Conservation (phyloP, 2,888 invertebrate genomes). For the Leptothorax acervorum region DNA sequence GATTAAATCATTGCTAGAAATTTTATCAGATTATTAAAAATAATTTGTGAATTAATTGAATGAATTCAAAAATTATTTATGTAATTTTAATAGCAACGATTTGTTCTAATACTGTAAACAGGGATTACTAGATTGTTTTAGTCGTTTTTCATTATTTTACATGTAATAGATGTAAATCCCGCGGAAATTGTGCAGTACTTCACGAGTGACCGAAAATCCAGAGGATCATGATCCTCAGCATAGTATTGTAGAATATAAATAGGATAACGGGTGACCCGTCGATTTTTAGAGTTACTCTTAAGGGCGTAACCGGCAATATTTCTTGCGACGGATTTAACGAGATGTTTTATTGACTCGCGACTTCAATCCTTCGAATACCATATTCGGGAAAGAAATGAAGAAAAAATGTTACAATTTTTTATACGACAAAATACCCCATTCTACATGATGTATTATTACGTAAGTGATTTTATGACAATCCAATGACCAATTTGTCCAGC, state of each 20-base stretch:
- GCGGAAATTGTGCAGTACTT: constrained; percentile 1
- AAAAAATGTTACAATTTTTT: background rate
- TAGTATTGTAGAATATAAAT: constrained; percentile 68
- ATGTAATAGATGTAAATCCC: background rate
- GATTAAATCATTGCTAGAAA: background rate
- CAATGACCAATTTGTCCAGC: constrained; percentile 7
- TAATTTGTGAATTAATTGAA: background rate
- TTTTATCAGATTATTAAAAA: background rate
- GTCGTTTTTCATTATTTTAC: background rate
- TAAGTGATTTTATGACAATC: constrained; percentile 11
- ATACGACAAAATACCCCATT: background rate
- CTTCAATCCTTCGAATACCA: constrained; percentile 6
- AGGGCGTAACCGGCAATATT: constrained; percentile 19
- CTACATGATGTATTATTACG: background rate
- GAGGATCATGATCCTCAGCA: constrained; percentile 36
- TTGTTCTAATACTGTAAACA: background rate
- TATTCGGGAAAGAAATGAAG: background rate
- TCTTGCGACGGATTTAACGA: constrained; percentile 23
- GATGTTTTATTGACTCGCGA: constrained; percentile 27
- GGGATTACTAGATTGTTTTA: background rate
- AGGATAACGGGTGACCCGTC: constrained; percentile 37
- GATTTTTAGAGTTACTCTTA: constrained; percentile 38
- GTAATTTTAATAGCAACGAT: background rate
- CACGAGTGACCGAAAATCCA: constrained; percentile 8
- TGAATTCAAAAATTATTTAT: constrained; percentile 7